Evolutionary conservation across 2,888 invertebrate genomes (phyloP), one percentile per base, ranked within the genome.

Genomic region (Synanthedon myopaeformis): DNA sequence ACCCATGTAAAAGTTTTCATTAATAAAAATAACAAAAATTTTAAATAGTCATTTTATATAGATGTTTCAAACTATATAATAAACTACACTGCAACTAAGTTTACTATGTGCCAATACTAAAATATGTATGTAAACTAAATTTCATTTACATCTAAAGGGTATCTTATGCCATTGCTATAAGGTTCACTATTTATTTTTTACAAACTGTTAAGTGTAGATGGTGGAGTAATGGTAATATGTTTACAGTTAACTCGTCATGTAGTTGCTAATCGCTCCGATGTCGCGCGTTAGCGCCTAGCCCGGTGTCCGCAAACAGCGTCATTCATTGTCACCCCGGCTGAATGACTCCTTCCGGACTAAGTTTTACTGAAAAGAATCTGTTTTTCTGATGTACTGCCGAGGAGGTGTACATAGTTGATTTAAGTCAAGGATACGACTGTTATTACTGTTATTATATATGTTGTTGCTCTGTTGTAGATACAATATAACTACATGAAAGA

Each of bases 211-310:
- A 23, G 23, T 42, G 54, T 41, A 54, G 56, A 67, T 67, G 58
- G 58, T 62, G 65, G 61, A 63, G 76, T 76, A 74, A 79, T 77
- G 82, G 83, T 84, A 79, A 83, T 78, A 73, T 84, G 82, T 85
- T 82, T 84, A 84, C 85, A 80, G 85, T 85, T 85, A 83, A 73
- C 70, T 80, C 83, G 85, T 81, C 85, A 78, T 80, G 73, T 68
- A 59, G 76, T 69, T 69, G 83, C 85, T 85, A 85, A 84, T 79
- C 80, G 70, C 52, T 62, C 55, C 64, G 64, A 78, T 72, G 82
- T 86, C 82, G 79, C 84, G 73, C 70, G 83, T 87, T 87, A 87
- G 83, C 87, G 82, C 84, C 86, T 87, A 76, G 76, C 85, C 82
- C 77, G 85, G 85, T 83, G 85, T 86, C 79, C 82, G 70, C 76